These are phyloP conservation scores for Parnassius apollo DNA, from an alignment of 2,888 invertebrate genomes.

Conservation along the genomic window DNA sequence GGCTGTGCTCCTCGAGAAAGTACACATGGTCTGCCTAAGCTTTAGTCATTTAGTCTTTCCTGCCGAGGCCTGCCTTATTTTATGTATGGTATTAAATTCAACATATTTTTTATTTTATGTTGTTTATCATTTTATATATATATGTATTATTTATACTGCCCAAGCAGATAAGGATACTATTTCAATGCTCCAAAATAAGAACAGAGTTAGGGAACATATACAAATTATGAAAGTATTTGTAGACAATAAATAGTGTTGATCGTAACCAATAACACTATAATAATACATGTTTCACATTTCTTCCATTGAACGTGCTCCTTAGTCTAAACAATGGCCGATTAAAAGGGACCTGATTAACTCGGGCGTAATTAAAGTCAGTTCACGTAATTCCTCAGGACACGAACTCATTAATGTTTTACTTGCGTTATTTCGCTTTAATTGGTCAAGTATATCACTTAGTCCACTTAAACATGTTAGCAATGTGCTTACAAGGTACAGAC, in stretches of 20 bases:
- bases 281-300: slow-evolving; percentile 17
- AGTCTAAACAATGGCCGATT: slow-evolving; percentile 25
- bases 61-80: too few species aligned
- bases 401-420: slow-evolving; percentile 28
- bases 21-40: too few species aligned
- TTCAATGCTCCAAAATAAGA: too few species aligned
- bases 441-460: slow-evolving; percentile 16
- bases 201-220: too few species aligned
- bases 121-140: too few species aligned
- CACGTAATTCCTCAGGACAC: slow-evolving; percentile 19
- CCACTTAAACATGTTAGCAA: slow-evolving; percentile 11
- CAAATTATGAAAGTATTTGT: not conserved
- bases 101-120: too few species aligned
- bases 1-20: too few species aligned
- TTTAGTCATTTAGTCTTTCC: too few species aligned
- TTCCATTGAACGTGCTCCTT: slow-evolving; percentile 9
- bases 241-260: not conserved
- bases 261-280: slow-evolving; percentile 7
- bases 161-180: too few species aligned
- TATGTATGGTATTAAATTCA: too few species aligned
- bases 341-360: slow-evolving; percentile 23
- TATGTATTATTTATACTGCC: too few species aligned
- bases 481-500: too few species aligned
- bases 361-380: slow-evolving; percentile 24
- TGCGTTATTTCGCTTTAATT: slow-evolving; percentile 23